Conservation (phyloP, 2,888 invertebrate species). For the Hylaea fasciaria region DNA sequence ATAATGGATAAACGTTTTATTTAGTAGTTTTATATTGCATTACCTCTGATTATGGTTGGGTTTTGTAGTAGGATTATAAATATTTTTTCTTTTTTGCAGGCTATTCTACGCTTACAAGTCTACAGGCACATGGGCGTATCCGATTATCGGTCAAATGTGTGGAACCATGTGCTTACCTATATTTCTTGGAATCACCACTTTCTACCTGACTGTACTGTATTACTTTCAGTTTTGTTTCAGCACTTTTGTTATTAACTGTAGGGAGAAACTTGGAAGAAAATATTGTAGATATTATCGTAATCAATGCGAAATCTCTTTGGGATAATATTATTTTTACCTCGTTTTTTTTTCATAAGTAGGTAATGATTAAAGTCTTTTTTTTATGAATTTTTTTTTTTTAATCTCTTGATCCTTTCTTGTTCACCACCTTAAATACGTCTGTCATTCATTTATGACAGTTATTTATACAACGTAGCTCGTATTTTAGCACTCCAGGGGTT, state of each 20-base stretch:
- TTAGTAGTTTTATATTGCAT: too few relatives aligned
- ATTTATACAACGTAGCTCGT: too few relatives aligned
- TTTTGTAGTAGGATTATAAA: too few relatives aligned
- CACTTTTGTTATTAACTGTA: background rate
- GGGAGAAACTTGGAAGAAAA: slow-evolving; percentile 14
- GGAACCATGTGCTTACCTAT: background rate
- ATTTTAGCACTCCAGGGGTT: too few relatives aligned
- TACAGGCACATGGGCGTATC: slow-evolving; percentile 22
- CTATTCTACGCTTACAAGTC: slow-evolving; percentile 13
- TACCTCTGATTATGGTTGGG: too few relatives aligned
- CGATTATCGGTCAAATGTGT: slow-evolving; percentile 4
- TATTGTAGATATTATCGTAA: slow-evolving; percentile 11
- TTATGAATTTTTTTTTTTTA: too few relatives aligned
- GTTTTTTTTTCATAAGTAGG: background rate
- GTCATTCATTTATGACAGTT: too few relatives aligned
- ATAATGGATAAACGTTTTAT: too few relatives aligned
- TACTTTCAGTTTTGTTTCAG: slow-evolving; percentile 17
- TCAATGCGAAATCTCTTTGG: too few relatives aligned
- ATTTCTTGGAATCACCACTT: background rate
- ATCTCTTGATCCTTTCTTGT: too few relatives aligned
- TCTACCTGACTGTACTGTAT: slow-evolving; percentile 5
- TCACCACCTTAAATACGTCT: too few relatives aligned
- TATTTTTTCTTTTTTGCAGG: slow-evolving; percentile 4
- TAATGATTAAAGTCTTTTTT: background rate
- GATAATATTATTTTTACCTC: background rate